Evolutionary conservation across 1,140 invertebrate genomes (phyloP), one percentile per base, ranked within the genome.

Genomic region (Temnothorax longispinosus): DNA sequence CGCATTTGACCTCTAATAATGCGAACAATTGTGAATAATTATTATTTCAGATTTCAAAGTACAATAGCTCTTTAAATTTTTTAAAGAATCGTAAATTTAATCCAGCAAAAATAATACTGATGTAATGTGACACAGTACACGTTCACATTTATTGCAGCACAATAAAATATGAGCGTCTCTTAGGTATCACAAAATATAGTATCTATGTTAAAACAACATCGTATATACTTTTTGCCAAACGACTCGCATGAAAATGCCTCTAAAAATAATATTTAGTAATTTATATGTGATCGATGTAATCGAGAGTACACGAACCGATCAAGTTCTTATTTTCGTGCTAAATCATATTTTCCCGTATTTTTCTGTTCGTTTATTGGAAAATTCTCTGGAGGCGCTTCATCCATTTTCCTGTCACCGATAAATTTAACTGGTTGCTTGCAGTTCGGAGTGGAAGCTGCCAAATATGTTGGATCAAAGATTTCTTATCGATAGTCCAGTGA

Each of bases 331-430:
- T 85, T 85, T 85, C 21, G 38, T 52, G 71, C 11, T 87, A 87
- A 87, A 87, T 87, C 86, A 87, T 87, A 85, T 67, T 65, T 72
- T 0, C 69, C 75, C 58, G 32, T 85, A 85, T 76, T 85, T 87
- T 76, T 87, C 71, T 56, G 27, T 85, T 67, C 80, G 69, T 76
- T 87, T 87, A 87, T 87, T 72, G 80, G 80, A 85, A 85, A 87
- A 87, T 85, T 74, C 41, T 87, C 71, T 76, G 54, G 86, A 87
- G 80, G 60, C 44, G 78, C 35, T 85, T 67, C 80, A 87, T 87
- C 86, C n/a, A 76, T 87, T 87, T 75, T 85, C 52, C 38, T 52
- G 80, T 75, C 80, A 72, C n/a, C 80, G 60, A 87, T 87, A 87
- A 87, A 87, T 87, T 87, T 65, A 44, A 85, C 78, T 65, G 62